Evolutionary conservation across 2,113 vertebrate species (phyloP), one percentile per base, ranked within the genome.

Genomic region (Carassius gibelio): DNA sequence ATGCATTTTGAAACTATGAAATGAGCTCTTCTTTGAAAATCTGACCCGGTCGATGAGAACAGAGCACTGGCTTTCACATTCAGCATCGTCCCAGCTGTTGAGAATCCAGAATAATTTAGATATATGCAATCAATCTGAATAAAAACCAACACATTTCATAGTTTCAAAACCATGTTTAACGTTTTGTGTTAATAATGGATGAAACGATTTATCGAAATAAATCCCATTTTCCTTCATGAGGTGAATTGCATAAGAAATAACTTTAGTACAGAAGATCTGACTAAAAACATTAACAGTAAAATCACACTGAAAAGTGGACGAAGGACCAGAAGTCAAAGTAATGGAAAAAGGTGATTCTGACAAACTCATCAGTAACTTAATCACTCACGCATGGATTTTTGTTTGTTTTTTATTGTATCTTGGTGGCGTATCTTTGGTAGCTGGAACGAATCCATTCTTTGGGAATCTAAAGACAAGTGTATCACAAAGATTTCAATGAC

Each of bases 1-100:
- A 93, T 93, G 92, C 84, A 86, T 94, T 94, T 93, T 94, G 93
- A 95, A 95, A 91, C 94, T 94, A 94, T 94, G 93, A 95, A 95
- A 95, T 87, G 92, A 94, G 87, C 83, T 74, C 19, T 55, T 34
- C 4, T 15, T 55, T 30, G 48, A 50, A 75, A 45, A 74, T n/a
- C 19, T 45, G 3, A 75, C 15, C n/a, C 8, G 45, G 21, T 21
- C 8, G 8, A 59, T 57, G 55, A 55, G 15, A 55, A 55, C 1
- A 52, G 13, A 10, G 4, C 13, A 26, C 23, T 26, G 10, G 36
- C 52, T 57, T 57, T 57, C 2, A 57, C 55, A 57, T 91, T 92
- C 94, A 85, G 82, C 84, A 86, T 93, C 88, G 93, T 94, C 94
- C 94, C 93, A 38, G 66, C 34, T 38, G 8, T 8, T 69, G 17